Percentiles rank a stretch among this genome's conserved stretches.
These are phyloP conservation scores for Rhagium mordax DNA, from an alignment of 2,888 invertebrate genomes.

Conservation along the genomic window DNA sequence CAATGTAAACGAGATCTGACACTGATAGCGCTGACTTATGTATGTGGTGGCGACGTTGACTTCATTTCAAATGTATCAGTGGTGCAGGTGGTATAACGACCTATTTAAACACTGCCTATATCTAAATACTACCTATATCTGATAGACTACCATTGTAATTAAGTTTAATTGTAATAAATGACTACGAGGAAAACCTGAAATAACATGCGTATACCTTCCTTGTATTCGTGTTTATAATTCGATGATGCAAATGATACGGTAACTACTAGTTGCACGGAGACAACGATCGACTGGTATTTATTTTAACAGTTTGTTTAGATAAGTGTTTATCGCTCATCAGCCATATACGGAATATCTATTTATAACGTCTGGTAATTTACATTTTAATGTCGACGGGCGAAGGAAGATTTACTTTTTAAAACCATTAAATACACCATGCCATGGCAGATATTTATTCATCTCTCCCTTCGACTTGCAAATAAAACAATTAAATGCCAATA, in stretches of 20 bases:
- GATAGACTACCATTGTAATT: constrained; percentile 60
- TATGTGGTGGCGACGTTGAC: constrained; percentile 46
- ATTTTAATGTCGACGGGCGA: not conserved
- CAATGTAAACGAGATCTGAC: constrained; percentile 56
- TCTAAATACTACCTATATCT: constrained; percentile 52
- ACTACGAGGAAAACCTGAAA: constrained; percentile 44
- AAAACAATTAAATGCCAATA: no score
- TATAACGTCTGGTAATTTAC: not conserved
- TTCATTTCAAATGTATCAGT: constrained; percentile 60
- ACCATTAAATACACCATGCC: not conserved
- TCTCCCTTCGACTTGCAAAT: no score
- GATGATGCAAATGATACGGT: constrained; percentile 22
- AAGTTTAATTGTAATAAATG: constrained; percentile 62
- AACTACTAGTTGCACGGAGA: constrained; percentile 25
- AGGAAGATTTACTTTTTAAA: not conserved
- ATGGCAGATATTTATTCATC: no score
- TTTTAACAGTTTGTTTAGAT: not conserved
- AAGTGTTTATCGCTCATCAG: not conserved
- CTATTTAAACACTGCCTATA: constrained; percentile 55
- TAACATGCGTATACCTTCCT: constrained; percentile 17
- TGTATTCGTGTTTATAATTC: constrained; percentile 11
- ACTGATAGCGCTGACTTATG: constrained; percentile 57
- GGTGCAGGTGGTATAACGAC: constrained; percentile 62
- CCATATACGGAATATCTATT: not conserved
- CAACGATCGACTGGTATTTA: constrained; percentile 39